Conservation (phyloP, 2,797 vertebrate genomes). For the Protonibea diacanthus region DNA sequence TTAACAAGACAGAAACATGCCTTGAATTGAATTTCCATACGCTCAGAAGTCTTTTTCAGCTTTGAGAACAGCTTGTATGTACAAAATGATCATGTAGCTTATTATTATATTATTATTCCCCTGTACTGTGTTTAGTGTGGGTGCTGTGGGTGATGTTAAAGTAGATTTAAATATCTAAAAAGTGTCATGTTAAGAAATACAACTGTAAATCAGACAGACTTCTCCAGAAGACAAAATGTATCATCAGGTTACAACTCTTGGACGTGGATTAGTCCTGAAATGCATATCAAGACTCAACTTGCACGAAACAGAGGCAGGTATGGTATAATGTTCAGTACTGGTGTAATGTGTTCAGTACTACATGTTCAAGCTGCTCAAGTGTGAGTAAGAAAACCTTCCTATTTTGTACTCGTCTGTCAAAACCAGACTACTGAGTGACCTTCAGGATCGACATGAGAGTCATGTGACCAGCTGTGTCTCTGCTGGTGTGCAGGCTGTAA, state of each 20-base stretch:
- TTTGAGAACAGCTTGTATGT: not conserved
- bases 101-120: not conserved
- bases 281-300: not conserved
- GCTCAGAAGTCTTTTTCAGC: not conserved
- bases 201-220: not conserved
- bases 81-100: not conserved
- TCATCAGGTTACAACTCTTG: not conserved
- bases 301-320: not conserved
- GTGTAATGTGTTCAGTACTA: too few relatives aligned
- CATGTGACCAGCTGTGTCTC: slow-evolving; percentile 13
- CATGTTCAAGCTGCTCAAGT: too few relatives aligned
- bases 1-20: not conserved
- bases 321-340: too few relatives aligned
- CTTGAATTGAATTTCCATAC: not conserved
- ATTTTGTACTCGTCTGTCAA: slow-evolving; percentile 1
- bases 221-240: not conserved
- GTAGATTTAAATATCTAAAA: not conserved
- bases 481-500: not conserved
- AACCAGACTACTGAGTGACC: slow-evolving; percentile 19
- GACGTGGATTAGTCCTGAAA: not conserved
- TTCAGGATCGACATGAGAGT: slow-evolving; percentile 15
- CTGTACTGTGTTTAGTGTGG: not conserved
- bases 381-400: not conserved
- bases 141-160: not conserved
- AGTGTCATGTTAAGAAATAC: not conserved